Evolutionary conservation across 1,140 invertebrate genomes (phyloP).

Genomic region (Lepidurus apus): DNA sequence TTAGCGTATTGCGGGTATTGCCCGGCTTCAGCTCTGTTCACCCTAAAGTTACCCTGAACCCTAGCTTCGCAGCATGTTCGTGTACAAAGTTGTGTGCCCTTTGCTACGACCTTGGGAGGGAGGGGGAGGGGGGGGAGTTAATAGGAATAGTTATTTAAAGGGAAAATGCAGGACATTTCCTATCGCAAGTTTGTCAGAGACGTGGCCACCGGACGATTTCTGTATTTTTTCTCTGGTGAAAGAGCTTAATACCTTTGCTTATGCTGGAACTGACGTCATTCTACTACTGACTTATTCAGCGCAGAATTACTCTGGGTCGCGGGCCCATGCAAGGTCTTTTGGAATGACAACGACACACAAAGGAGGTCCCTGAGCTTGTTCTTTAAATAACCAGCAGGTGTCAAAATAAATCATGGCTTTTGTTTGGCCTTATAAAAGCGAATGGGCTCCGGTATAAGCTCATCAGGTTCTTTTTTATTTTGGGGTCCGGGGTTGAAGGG

Average conservation of each 20-base stretch:
- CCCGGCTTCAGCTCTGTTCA: no score
- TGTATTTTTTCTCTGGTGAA: not conserved
- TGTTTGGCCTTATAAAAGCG: not conserved
- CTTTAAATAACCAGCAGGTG: conserved; percentile 18
- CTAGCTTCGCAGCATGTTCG: no score
- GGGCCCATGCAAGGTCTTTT: not conserved
- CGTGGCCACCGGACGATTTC: not conserved
- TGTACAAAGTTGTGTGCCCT: no score
- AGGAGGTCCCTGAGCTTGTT: not conserved
- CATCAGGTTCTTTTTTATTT: not conserved
- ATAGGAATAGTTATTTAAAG: no score
- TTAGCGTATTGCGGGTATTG: no score
- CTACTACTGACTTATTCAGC: conserved; percentile 4
- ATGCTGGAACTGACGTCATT: conserved; percentile 19
- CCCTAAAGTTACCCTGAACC: no score
- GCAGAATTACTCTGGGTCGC: not conserved
- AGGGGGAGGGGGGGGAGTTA: no score
- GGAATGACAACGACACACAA: conserved; percentile 14
- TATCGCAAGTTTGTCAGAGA: no score
- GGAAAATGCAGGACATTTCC: no score
- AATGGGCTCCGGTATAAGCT: not conserved
- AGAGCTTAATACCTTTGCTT: not conserved
- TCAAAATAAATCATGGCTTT: conserved; percentile 6
- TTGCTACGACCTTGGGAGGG: no score
- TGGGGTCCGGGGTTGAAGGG: not conserved